phyloP scores from a whole-genome alignment of 2,888 invertebrate genomes.

The Hirtodrosophila alboralis region DNA sequence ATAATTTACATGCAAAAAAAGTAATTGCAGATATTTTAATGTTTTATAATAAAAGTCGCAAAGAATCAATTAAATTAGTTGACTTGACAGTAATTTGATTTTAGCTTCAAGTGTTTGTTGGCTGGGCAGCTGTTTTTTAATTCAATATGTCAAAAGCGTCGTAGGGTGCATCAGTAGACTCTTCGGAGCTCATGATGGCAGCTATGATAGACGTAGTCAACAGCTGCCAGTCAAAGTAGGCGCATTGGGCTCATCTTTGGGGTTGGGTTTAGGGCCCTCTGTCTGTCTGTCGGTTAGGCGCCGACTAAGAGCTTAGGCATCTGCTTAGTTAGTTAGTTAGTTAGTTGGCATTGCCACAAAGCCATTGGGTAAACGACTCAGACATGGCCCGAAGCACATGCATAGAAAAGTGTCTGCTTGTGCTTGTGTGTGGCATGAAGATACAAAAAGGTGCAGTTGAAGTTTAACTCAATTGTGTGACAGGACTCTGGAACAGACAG shows the following conservation, averaged over 20 bases:
- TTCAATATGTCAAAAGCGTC: conserved; percentile 59
- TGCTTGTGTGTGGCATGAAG: conserved; percentile 4
- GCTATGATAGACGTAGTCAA: conserved; percentile 57
- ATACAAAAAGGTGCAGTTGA: conserved; percentile 10
- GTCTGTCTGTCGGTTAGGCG: conserved; percentile 17
- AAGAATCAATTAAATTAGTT: conserved; percentile 33
- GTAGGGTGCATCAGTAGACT: background rate
- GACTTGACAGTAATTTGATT: conserved; percentile 60
- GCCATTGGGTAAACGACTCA: conserved; percentile 40
- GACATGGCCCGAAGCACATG: conserved; percentile 43
- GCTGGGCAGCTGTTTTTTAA: conserved; percentile 46
- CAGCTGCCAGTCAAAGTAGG: conserved; percentile 66
- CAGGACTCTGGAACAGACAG: conserved; percentile 1
- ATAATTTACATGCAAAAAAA: no score
- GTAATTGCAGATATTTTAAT: no score
- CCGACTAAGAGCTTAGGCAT: conserved; percentile 24
- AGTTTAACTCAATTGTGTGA: conserved; percentile 30
- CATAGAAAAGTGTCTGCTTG: conserved; percentile 4
- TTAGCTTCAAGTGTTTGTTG: conserved; percentile 29
- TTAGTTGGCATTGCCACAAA: conserved; percentile 45
- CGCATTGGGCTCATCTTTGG: conserved; percentile 21
- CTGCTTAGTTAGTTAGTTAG: conserved; percentile 48
- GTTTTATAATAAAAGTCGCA: conserved; percentile 1
- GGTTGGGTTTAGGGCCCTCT: conserved; percentile 21
- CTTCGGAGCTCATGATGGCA: conserved; percentile 16